Conservation (phyloP, 2,888 invertebrate species). For the Platypus cylindrus region DNA sequence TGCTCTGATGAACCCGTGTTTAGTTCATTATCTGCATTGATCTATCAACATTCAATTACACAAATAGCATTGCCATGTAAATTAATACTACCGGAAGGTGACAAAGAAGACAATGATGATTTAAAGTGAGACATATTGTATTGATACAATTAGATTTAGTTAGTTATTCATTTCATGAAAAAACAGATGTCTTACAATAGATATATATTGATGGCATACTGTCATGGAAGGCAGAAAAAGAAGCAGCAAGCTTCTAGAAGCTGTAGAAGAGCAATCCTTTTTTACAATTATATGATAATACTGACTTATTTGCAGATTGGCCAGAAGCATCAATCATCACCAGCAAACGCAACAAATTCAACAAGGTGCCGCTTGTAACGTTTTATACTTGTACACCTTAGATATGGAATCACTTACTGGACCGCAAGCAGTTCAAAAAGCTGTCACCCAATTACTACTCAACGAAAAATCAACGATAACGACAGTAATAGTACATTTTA, state of each 20-base stretch:
- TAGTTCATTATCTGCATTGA: slow-evolving; percentile 89
- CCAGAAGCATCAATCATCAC: too few relatives aligned
- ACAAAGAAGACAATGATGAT: too few relatives aligned
- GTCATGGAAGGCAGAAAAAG: slow-evolving; percentile 21
- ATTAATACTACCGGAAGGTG: slow-evolving; percentile 66
- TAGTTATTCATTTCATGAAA: neutral
- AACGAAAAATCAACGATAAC: slow-evolving; percentile 49
- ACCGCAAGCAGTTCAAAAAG: slow-evolving; percentile 83
- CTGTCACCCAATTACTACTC: slow-evolving; percentile 55
- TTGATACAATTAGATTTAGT: too few relatives aligned
- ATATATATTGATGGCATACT: slow-evolving; percentile 1
- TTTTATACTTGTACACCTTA: slow-evolving; percentile 76
- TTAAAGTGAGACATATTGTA: slow-evolving; percentile 27
- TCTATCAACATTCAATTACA: slow-evolving; percentile 96
- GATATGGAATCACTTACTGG: slow-evolving; percentile 96
- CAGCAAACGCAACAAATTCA: slow-evolving; percentile 47
- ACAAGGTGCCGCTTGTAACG: slow-evolving; percentile 81
- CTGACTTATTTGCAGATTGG: too few relatives aligned
- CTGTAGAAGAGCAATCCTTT: too few relatives aligned
- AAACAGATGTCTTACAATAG: neutral
- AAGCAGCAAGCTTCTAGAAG: neutral
- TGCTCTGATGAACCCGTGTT: slow-evolving; percentile 96
- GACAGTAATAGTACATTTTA: slow-evolving; percentile 85
- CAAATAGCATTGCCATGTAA: slow-evolving; percentile 82
- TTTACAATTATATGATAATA: too few relatives aligned